Percentiles rank a stretch among this genome's conserved stretches.
phyloP scores from a whole-genome alignment of 2,797 vertebrate species.

The Florisuga fusca region DNA sequence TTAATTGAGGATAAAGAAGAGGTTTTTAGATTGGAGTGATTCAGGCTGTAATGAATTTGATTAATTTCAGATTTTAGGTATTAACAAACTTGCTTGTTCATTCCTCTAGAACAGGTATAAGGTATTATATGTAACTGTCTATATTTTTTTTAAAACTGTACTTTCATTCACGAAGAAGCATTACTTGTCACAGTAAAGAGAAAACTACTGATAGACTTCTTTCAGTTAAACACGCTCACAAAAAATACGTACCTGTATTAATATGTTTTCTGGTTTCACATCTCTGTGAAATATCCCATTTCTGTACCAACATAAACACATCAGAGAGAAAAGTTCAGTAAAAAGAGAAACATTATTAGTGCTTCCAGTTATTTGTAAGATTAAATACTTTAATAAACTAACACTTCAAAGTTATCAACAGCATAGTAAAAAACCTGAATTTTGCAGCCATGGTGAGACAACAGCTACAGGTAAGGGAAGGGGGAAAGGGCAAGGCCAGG shows the following conservation, averaged over 20 bases:
- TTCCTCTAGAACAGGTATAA: neutral
- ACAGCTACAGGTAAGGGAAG: neutral
- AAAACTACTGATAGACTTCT: neutral
- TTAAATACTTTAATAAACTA: neutral
- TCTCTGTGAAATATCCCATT: slow-evolving; percentile 92
- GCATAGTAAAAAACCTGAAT: neutral
- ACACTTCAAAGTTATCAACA: neutral
- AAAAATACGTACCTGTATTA: slow-evolving; percentile 85
- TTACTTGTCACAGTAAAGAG: neutral
- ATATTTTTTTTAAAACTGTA: neutral
- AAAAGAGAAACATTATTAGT: neutral
- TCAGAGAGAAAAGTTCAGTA: neutral
- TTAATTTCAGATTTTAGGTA: neutral
- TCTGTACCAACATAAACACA: slow-evolving; percentile 73
- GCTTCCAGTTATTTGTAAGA: neutral
- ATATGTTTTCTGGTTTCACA: slow-evolving; percentile 91
- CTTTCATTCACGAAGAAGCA: neutral
- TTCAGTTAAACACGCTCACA: neutral
- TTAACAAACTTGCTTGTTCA: neutral
- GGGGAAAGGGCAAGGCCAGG: neutral
- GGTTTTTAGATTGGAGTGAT: neutral
- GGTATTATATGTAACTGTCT: neutral
- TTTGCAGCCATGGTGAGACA: neutral
- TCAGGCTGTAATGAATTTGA: neutral
- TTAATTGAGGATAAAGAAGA: neutral